phyloP scores from a whole-genome alignment of 2,797 vertebrate genomes.

The Knipowitschia caucasica region DNA sequence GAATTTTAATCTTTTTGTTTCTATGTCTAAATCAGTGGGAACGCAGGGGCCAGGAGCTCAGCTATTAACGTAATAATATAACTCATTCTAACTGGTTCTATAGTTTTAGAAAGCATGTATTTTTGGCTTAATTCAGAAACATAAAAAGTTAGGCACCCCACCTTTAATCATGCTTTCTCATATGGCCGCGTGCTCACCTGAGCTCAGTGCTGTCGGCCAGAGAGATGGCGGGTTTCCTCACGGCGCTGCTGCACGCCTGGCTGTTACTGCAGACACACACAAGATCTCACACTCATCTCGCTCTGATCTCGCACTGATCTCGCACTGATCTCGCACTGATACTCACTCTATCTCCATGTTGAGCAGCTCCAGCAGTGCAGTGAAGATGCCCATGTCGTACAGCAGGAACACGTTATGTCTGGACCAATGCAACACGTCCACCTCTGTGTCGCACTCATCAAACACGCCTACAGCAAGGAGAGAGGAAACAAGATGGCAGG shows the following conservation, averaged over 20 bases:
- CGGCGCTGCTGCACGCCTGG: conserved; percentile 90
- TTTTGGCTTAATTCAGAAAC: no score
- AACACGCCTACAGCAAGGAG: conserved; percentile 80
- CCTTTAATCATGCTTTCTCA: conserved; percentile 32
- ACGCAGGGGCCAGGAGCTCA: no score
- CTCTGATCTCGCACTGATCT: no score
- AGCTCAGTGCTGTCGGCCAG: conserved; percentile 96
- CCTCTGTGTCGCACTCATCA: conserved; percentile 87
- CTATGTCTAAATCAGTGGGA: no score
- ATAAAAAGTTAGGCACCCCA: no score
- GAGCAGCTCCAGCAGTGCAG: conserved; percentile 90
- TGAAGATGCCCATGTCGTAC: conserved; percentile 93
- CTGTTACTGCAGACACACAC: conserved; percentile 81
- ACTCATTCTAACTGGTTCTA: no score
- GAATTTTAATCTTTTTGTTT: no score
- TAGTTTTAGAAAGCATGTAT: no score
- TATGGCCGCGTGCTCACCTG: conserved; percentile 76
- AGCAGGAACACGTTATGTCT: conserved; percentile 93
- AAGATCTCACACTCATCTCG: no score
- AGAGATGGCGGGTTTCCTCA: conserved; percentile 93
- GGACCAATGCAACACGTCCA: conserved; percentile 88
- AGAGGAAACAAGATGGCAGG: not conserved
- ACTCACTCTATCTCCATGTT: conserved; percentile 98
- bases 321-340: no score
- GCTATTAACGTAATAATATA: no score